A percentile compares a stretch with the other conserved stretches of the same genome.
phyloP scores from a whole-genome alignment of 2,113 vertebrate species.

The Myanophis thanlyinensis region DNA sequence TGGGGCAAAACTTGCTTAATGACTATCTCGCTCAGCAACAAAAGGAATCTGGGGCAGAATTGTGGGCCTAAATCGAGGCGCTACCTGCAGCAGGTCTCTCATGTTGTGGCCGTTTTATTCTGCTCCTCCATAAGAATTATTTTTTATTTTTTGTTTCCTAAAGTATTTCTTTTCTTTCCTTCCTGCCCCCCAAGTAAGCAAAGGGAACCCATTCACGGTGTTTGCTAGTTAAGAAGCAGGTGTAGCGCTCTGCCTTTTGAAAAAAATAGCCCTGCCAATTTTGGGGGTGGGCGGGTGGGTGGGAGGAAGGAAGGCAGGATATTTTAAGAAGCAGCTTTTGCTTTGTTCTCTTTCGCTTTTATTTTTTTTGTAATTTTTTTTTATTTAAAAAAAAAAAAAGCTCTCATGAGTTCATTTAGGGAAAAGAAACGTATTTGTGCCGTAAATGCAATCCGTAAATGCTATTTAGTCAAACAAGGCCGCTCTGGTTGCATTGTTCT shows the following conservation, averaged over 20 bases:
- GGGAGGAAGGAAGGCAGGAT: not conserved
- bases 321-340: not conserved
- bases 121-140: too few relatives aligned
- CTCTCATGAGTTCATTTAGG: not conserved
- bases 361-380: not conserved
- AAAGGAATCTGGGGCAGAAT: too few relatives aligned
- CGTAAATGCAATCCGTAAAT: conserved; percentile 24
- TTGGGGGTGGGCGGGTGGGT: not conserved
- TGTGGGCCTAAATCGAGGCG: too few relatives aligned
- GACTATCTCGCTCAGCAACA: too few relatives aligned
- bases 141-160: not conserved
- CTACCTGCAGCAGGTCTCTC: not conserved
- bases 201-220: not conserved
- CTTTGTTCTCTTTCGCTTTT: not conserved
- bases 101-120: not conserved
- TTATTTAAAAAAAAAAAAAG: not conserved
- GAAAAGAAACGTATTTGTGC: conserved; percentile 3
- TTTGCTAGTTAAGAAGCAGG: not conserved
- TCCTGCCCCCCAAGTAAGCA: not conserved
- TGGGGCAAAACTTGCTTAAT: too few relatives aligned
- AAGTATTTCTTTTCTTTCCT: not conserved
- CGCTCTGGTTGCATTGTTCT: conserved; percentile 10
- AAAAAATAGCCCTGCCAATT: not conserved
- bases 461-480: conserved; percentile 9
- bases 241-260: not conserved